These are phyloP conservation scores for Onthophagus sagittarius DNA, from an alignment of 2,888 invertebrate species.

Conservation along the genomic window DNA sequence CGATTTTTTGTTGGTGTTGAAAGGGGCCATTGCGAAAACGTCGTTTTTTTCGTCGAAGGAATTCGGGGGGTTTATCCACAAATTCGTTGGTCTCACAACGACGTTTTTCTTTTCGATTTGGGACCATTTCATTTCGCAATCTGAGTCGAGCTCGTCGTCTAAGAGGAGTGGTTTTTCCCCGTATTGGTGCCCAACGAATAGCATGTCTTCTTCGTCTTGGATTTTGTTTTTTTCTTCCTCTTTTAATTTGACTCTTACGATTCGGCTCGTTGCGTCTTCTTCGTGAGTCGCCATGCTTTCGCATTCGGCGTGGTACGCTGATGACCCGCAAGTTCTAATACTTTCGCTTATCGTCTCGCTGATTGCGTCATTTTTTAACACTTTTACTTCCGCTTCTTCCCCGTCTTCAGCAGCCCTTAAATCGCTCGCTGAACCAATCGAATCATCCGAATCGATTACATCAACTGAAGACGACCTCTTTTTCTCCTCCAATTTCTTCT, in stretches of 20 bases:
- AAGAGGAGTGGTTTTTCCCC: slow-evolving; percentile 71
- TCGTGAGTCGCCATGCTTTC: slow-evolving; percentile 64
- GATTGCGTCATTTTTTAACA: slow-evolving; percentile 48
- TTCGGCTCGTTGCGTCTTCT: slow-evolving; percentile 55
- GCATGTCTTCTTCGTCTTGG: slow-evolving; percentile 49
- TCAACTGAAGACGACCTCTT: slow-evolving; percentile 38
- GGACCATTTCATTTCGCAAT: slow-evolving; percentile 48
- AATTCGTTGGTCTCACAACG: slow-evolving; percentile 24
- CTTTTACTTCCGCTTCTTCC: slow-evolving; percentile 47
- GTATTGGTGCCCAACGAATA: slow-evolving; percentile 70
- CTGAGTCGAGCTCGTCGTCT: slow-evolving; percentile 73
- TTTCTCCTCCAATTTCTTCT: slow-evolving; percentile 27
- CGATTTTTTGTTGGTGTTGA: slow-evolving; percentile 42
- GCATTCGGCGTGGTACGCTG: slow-evolving; percentile 69
- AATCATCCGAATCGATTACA: slow-evolving; percentile 58
- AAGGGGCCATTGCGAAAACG: slow-evolving; percentile 70
- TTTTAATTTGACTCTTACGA: slow-evolving; percentile 51
- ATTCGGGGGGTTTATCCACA: slow-evolving; percentile 45
- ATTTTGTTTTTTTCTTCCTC: slow-evolving; percentile 40
- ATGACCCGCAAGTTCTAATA: slow-evolving; percentile 64
- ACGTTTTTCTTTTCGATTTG: slow-evolving; percentile 30
- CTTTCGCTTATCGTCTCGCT: slow-evolving; percentile 59
- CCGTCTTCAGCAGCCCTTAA: slow-evolving; percentile 55
- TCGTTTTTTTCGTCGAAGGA: slow-evolving; percentile 52
- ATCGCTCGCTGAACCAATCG: slow-evolving; percentile 71